These are phyloP conservation scores for Gymnogyps californianus DNA, from an alignment of 2,113 vertebrate genomes.

Conservation along the genomic window DNA sequence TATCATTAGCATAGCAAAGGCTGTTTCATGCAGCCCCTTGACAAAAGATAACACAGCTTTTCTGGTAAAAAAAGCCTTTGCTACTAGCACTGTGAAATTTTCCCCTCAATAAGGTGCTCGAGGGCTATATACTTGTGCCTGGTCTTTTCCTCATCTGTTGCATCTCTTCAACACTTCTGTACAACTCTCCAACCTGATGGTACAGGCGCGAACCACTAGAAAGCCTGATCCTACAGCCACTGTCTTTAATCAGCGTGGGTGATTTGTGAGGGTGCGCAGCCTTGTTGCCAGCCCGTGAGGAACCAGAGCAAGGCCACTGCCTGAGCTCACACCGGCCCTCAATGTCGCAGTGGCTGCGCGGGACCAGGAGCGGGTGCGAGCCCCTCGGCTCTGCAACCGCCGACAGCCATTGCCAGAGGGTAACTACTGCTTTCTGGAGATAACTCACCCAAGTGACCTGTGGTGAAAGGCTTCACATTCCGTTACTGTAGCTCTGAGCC, in stretches of 20 bases:
- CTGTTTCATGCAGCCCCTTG: neutral
- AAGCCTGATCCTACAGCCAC: neutral
- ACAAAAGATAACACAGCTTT: neutral
- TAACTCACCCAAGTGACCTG: neutral
- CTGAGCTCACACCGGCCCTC: neutral
- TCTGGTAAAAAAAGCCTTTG: neutral
- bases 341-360: accelerated
- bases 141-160: neutral
- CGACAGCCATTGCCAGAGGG: neutral
- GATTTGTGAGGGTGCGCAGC: neutral
- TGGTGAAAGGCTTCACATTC: neutral
- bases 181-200: neutral
- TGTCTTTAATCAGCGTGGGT: neutral
- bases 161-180: neutral
- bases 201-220: neutral
- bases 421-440: neutral
- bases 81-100: neutral
- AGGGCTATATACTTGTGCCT: neutral
- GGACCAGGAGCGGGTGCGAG: neutral
- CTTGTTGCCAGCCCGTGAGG: neutral
- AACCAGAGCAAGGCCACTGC: neutral
- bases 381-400: accelerated
- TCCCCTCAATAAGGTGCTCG: neutral
- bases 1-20: neutral
- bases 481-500: neutral